These are phyloP conservation scores for Enteromius viviparus DNA, from an alignment of 2,797 vertebrate species.

Conservation along the genomic window DNA sequence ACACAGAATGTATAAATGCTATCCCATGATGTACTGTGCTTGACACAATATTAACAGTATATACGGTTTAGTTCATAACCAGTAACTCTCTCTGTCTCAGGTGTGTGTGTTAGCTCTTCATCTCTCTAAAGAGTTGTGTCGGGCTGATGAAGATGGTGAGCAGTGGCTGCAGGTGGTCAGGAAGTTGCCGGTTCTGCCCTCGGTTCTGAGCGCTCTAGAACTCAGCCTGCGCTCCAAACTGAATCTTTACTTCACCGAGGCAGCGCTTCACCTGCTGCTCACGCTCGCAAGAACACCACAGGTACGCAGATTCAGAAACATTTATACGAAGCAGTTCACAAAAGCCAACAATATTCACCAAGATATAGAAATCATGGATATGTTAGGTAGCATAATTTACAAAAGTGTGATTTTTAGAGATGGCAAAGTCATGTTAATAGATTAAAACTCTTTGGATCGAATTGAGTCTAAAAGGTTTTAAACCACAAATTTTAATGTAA, in stretches of 20 bases:
- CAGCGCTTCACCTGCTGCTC: conserved; percentile 91
- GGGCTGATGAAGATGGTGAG: conserved; percentile 90
- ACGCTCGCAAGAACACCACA: conserved; percentile 85
- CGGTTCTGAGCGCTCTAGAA: conserved; percentile 89
- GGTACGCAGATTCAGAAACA: conserved; percentile 30
- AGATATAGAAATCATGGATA: background rate
- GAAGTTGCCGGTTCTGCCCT: conserved; percentile 89
- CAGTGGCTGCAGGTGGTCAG: conserved; percentile 91
- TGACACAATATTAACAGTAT: background rate
- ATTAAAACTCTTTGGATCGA: too few relatives aligned
- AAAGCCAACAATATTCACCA: background rate
- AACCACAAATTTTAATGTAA: background rate
- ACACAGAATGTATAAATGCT: background rate
- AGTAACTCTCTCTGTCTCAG: conserved; percentile 68
- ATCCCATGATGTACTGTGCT: background rate
- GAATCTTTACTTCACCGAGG: conserved; percentile 96
- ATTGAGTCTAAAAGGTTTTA: too few relatives aligned
- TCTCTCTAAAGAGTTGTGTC: conserved; percentile 94
- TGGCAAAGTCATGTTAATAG: too few relatives aligned
- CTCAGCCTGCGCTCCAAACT: conserved; percentile 91
- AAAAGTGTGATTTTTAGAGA: too few relatives aligned
- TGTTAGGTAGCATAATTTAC: background rate
- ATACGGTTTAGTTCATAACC: background rate
- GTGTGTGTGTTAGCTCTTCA: conserved; percentile 95
- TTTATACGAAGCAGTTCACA: background rate